Conservation (phyloP, 2,797 vertebrate genomes). For the Acanthurus tractus region DNA sequence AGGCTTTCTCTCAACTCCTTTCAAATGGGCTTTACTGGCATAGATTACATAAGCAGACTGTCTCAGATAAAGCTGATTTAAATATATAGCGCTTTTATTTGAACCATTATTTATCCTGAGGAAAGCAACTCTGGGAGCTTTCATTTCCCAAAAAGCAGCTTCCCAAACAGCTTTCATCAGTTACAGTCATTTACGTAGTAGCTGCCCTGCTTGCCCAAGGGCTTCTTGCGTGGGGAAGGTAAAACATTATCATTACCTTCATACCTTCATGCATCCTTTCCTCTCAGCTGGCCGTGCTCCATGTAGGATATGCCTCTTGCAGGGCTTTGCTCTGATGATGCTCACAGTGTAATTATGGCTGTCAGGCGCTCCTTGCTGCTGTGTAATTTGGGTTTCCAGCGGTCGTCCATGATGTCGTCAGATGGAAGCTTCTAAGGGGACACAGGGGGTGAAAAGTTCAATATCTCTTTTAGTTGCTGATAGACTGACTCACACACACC, state of each 20-base stretch:
- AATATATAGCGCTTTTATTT: conserved; percentile 22
- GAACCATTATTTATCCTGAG: not conserved
- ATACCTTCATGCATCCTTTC: conserved; percentile 67
- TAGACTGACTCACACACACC: conserved; percentile 44
- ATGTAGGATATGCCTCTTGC: conserved; percentile 67
- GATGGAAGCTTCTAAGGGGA: conserved; percentile 75
- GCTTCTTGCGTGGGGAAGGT: not conserved
- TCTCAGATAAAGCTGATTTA: conserved; percentile 32
- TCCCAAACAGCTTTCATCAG: not conserved
- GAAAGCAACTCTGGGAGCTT: not conserved
- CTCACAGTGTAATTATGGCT: conserved; percentile 83
- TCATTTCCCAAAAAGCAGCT: conserved; percentile 16
- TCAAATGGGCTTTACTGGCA: conserved; percentile 47
- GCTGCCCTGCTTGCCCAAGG: conserved; percentile 19
- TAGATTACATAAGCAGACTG: conserved; percentile 28
- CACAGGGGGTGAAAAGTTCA: conserved; percentile 83
- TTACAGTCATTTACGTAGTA: conserved; percentile 14
- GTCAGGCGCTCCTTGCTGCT: conserved; percentile 79
- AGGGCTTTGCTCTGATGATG: conserved; percentile 79
- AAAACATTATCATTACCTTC: conserved; percentile 33
- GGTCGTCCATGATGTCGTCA: conserved; percentile 74
- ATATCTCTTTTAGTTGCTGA: conserved; percentile 65
- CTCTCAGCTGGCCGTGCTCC: conserved; percentile 63
- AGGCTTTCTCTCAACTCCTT: conserved; percentile 32
- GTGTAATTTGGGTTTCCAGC: conserved; percentile 85